Base-by-base conservation (phyloP, 2,888 invertebrate species). In the Entomobrya proxima region DNA sequence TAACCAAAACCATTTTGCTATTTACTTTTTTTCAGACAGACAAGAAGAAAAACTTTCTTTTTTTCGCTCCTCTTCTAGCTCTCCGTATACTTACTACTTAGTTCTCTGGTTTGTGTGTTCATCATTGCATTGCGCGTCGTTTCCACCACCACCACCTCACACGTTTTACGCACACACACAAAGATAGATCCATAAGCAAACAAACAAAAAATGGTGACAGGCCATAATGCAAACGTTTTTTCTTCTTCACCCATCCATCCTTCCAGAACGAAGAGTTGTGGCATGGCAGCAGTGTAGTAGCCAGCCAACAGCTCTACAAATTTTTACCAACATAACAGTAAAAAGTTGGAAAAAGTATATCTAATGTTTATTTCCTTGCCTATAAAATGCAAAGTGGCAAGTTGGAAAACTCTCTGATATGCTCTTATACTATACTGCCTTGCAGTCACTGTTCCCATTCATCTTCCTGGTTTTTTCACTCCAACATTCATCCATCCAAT, bases 191-290 rank as follows among this genome's bases (percentile, higher is more conserved):
- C 69, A 44, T 69, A 69, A 52, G 74, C 83, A 83, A 76, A 82
- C 75, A 83, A 64, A 64, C 32, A 72, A 78, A 78, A 85, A 80
- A 85, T 61, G 80, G 85, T 80, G 85, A 85, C 85, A 80, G 85
- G 75, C 76, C 67, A 76, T 80, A 80, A 85, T 79, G 79, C 74
- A 85, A 79, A 52, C 75, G 47, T 64, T 80, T 78, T 61, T 44
- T 77, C 55, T 69, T 64, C 69, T 58, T 74, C 81, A 81, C 61
- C 74, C 74, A 72, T 81, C 81, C 58, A 74, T 72, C 80, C 81
- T 30, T 72, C 81, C n/a, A 67, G 67, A 32, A 27, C 5, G 11
- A 61, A 30, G n/a, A 32, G 15, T n/a, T 9, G 47, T 32, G 24
- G 27, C 40, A 40, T n/a, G 18, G 32, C n/a, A 9, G 50, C 32